Percentiles rank a stretch among this genome's conserved stretches.
These are phyloP conservation scores for Diloba caeruleocephala DNA, from an alignment of 2,888 invertebrate species.

Conservation along the genomic window DNA sequence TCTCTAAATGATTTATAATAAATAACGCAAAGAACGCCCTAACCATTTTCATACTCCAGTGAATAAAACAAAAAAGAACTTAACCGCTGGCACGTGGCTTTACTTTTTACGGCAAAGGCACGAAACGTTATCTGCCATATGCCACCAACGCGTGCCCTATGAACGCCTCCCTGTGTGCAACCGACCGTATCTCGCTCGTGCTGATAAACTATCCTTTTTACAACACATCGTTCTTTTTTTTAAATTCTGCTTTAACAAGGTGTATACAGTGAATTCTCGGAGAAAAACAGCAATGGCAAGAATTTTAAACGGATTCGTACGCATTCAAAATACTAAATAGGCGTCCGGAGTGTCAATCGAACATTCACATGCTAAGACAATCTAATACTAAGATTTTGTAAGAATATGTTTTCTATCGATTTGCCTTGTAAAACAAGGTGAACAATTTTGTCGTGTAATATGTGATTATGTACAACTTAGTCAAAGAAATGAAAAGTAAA, in stretches of 20 bases:
- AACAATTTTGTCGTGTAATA: slow-evolving; percentile 36
- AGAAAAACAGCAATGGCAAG: slow-evolving; percentile 41
- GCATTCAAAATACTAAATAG: slow-evolving; percentile 47
- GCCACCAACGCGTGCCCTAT: slow-evolving; percentile 81
- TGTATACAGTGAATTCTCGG: slow-evolving; percentile 40
- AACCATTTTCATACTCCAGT: slow-evolving; percentile 36
- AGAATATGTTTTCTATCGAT: slow-evolving; percentile 43
- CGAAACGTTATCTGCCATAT: slow-evolving; percentile 77
- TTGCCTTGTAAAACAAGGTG: slow-evolving; percentile 54
- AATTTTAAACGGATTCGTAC: slow-evolving; percentile 43
- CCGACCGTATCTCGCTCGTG: slow-evolving; percentile 63
- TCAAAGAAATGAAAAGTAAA: background rate
- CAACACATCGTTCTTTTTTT: slow-evolving; percentile 22
- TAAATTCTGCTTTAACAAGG: slow-evolving; percentile 30
- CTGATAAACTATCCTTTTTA: slow-evolving; percentile 21
- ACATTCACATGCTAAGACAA: slow-evolving; percentile 39
- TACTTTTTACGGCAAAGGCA: slow-evolving; percentile 65
- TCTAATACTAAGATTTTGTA: slow-evolving; percentile 24
- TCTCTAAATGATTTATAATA: no score
- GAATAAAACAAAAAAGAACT: slow-evolving; percentile 51
- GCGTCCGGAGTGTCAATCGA: slow-evolving; percentile 47
- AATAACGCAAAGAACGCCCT: slow-evolving; percentile 3
- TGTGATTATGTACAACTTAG: slow-evolving; percentile 6
- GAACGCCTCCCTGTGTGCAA: slow-evolving; percentile 54
- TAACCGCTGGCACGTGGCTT: slow-evolving; percentile 76